These are phyloP conservation scores for Chymomyza procnemis DNA, from an alignment of 2,888 invertebrate species.

Conservation along the genomic window DNA sequence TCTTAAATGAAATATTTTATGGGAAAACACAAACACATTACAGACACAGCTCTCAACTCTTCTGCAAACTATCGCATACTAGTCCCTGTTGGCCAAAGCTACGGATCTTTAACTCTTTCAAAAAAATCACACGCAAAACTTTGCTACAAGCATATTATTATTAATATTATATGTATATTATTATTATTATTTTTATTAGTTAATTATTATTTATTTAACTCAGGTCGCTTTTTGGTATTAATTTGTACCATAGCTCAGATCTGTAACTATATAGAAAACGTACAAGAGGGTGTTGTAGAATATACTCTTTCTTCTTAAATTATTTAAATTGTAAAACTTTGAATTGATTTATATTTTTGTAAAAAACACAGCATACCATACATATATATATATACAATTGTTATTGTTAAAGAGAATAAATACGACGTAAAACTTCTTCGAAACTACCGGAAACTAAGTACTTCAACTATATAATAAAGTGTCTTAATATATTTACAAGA, in stretches of 20 bases:
- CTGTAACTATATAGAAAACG: no score
- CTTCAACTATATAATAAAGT: constrained; percentile 1
- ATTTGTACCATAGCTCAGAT: no score
- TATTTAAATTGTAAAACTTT: neutral
- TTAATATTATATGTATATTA: neutral
- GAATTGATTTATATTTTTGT: neutral
- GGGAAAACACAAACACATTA: neutral
- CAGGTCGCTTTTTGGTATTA: neutral
- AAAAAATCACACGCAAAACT: neutral
- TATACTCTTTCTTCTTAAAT: no score
- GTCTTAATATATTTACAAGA: neutral
- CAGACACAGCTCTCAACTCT: constrained; percentile 33
- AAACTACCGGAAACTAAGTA: neutral
- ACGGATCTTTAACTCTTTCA: constrained; percentile 12
- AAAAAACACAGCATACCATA: neutral
- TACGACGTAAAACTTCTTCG: neutral
- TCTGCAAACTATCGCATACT: constrained; percentile 56
- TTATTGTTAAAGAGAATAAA: neutral
- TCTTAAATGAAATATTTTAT: neutral
- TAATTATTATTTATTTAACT: neutral
- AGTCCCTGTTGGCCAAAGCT: constrained; percentile 57
- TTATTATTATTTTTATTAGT: neutral
- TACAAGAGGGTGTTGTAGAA: no score
- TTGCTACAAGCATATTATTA: neutral
- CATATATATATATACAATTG: neutral